A percentile compares a stretch with the other conserved stretches of the same genome.
Conservation (phyloP, 1,140 invertebrate species). For the Drosophila grimshawi region DNA sequence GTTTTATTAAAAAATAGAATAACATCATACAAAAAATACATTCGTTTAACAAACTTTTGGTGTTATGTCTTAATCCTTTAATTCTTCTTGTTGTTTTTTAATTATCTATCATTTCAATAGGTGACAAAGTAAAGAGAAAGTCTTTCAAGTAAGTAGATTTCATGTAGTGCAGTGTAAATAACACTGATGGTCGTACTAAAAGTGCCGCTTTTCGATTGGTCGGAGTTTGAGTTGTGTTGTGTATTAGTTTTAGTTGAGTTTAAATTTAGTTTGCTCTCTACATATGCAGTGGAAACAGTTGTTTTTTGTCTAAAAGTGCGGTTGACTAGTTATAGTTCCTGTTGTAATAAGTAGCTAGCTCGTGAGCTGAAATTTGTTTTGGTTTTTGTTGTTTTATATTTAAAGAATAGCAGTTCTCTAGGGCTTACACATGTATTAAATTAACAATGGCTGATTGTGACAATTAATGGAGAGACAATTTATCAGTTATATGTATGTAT, state of each 20-base stretch:
- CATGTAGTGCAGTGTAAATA: slow-evolving; percentile 53
- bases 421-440: slow-evolving; percentile 79
- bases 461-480: slow-evolving; percentile 66
- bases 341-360: slow-evolving; percentile 21
- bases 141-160: slow-evolving; percentile 75
- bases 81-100: slow-evolving; percentile 16
- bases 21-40: slow-evolving; percentile 80
- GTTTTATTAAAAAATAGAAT: slow-evolving; percentile 73
- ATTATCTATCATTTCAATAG: slow-evolving; percentile 49
- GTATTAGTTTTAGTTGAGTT: slow-evolving; percentile 37
- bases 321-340: slow-evolving; percentile 63
- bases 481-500: slow-evolving; percentile 24
- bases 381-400: slow-evolving; percentile 22
- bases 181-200: slow-evolving; percentile 71
- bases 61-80: slow-evolving; percentile 67
- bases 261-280: slow-evolving; percentile 6
- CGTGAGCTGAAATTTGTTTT: slow-evolving; percentile 16
- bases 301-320: slow-evolving; percentile 11
- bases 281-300: slow-evolving; percentile 4
- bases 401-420: slow-evolving; percentile 48
- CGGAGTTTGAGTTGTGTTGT: slow-evolving; percentile 62
- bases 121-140: slow-evolving; percentile 71
- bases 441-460: slow-evolving; percentile 67
- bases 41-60: slow-evolving; percentile 63
- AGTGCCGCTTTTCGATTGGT: slow-evolving; percentile 74